Evolutionary conservation across 1,140 invertebrate species (phyloP), one percentile per base, ranked within the genome.

Genomic region (Platorchestia sp.): DNA sequence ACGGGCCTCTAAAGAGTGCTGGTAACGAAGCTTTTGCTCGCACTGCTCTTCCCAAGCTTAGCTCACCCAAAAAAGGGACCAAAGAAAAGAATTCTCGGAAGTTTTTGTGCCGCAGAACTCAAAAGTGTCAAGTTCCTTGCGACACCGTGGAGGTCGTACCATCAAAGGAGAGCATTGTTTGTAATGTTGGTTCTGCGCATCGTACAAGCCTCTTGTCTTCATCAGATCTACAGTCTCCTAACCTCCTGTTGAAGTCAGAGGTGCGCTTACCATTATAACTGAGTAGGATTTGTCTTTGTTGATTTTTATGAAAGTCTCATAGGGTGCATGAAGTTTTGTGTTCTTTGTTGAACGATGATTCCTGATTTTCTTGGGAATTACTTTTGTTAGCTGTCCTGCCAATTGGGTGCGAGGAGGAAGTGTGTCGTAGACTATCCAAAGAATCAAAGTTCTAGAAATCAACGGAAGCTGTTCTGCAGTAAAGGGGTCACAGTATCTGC

Each of bases 181-280:
- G 91, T n/a, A 93, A 93, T 45, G 91, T 93, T 45, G 91, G 91
- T n/a, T 44, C 91, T 22, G 91, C 91, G 6, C 91, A 93, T 47
- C 45, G 91, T 40, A 93, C 91, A 10, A 45, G 43, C 45, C 43
- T 93, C 43, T n/a, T 93, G 91, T 40, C 91, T 47, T 93, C 91
- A 45, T 44, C 91, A n/a, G 91, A 93, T 45, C 43, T 93, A 40
- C 91, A 10, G n/a, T 36, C n/a, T 36, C 41, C 41, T 22, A 19
- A 7, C 14, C 41, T 42, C 42, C 41, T 89, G 5, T 44, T 89
- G n/a, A 89, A 89, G 27, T 89, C 87, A 41, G 43, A 89, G 87
- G 87, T 89, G 42, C 14, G 87, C 43, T 89, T 89, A 19, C 43
- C 42, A 14, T 41, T 89, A 89, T 89, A 42, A 36, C 59, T 75